Evolutionary conservation across 2,113 vertebrate species (phyloP).

Genomic region (Holacanthus passer): DNA sequence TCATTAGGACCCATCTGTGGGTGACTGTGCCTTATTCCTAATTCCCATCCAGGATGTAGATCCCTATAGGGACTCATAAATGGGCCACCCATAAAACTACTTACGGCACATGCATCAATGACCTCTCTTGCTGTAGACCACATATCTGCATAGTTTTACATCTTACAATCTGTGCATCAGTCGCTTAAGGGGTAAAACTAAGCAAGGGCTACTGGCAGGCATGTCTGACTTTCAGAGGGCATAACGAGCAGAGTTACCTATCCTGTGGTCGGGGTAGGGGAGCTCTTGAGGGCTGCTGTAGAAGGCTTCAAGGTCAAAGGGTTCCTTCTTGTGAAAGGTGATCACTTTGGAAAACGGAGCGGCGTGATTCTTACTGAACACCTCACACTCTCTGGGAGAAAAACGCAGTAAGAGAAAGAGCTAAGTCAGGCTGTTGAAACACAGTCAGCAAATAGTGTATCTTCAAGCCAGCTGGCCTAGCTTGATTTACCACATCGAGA

Average conservation of each 20-base stretch:
- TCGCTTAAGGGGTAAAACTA: not conserved
- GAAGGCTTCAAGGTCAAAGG: conserved; percentile 95
- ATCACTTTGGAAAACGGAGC: conserved; percentile 97
- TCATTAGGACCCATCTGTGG: conserved; percentile 34
- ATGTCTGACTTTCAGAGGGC: not conserved
- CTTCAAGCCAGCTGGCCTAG: not conserved
- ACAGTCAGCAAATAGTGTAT: conserved; percentile 18
- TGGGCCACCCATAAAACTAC: conserved; percentile 14
- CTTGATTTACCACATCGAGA: not conserved
- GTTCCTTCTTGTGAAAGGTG: conserved; percentile 97
- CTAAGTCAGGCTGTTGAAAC: conserved; percentile 26
- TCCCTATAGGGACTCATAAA: conserved; percentile 26
- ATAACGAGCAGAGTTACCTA: conserved; percentile 85
- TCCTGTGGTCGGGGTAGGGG: conserved; percentile 93
- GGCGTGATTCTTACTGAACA: conserved; percentile 94
- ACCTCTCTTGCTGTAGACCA: not conserved
- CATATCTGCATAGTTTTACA: not conserved
- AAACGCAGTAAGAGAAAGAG: conserved; percentile 28
- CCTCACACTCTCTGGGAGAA: conserved; percentile 92
- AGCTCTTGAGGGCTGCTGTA: conserved; percentile 93
- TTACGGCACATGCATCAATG: not conserved
- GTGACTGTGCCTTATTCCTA: conserved; percentile 35
- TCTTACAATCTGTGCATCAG: not conserved
- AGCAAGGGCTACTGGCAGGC: no score
- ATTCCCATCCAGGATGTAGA: conserved; percentile 44